Evolutionary conservation across 2,113 vertebrate genomes (phyloP), one percentile per base, ranked within the genome.

Genomic region (Cephalopterus ornatus): DNA sequence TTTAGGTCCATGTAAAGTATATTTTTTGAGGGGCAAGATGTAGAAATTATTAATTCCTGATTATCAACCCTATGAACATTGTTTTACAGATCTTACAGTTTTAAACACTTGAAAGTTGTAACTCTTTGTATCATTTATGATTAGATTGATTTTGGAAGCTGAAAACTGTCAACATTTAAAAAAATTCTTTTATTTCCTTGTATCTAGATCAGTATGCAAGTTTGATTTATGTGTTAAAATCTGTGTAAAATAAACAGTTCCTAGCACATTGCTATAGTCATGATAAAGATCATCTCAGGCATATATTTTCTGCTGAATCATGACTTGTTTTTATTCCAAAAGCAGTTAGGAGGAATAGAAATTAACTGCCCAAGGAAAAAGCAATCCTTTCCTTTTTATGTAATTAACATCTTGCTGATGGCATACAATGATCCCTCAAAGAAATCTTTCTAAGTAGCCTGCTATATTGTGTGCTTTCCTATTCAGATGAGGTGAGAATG

Each of bases 61-160:
- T 63, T 89, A 50, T 53, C 26, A 86, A 20, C 35, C 15, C 73
- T 62, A 53, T 39, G 28, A 50, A 12, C 33, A 11, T 78, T 66
- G 12, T 71, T 88, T 79, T 96, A 32, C 30, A 75, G 42, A 59
- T 73, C 24, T 47, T 44, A 28, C 7, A 12, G 12, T 85, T 85
- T 76, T 68, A 58, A 85, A 79, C 9, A 14, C 23, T 32, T 70
- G 59, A 46, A 93, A 58, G 8, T 53, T 42, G 33, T 74, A 91
- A 37, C 66, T 89, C 91, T 96, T 94, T 58, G 12, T 88, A 20
- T 89, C 3, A 27, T 93, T 65, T 92, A 12, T 79, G 33, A 75
- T 79, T 93, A 78, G 63, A 65, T 89, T 61, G 35, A 85, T 84
- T 85, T 94, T 93, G 41, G 74, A 90, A 87, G 47, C 77, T 94